Conservation (phyloP, 2,113 vertebrate species). For the Eleginops maclovinus region DNA sequence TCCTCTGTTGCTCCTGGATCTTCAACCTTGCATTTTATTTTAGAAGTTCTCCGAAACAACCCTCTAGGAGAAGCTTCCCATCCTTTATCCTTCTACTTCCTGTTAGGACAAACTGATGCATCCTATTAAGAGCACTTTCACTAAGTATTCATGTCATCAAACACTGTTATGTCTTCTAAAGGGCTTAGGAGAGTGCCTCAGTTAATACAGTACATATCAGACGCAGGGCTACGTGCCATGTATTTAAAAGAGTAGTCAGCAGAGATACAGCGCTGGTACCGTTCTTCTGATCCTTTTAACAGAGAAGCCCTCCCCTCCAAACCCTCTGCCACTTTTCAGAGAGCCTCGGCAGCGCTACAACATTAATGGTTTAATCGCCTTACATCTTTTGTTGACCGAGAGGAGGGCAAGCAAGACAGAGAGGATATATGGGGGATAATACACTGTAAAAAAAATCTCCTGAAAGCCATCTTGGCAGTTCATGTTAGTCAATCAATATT, state of each 20-base stretch:
- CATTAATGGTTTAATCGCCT: slow-evolving; percentile 71
- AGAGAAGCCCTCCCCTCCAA: slow-evolving; percentile 52
- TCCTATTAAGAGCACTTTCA: slow-evolving; percentile 34
- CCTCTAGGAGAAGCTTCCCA: slow-evolving; percentile 14
- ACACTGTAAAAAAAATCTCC: slow-evolving; percentile 27
- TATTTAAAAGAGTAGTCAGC: slow-evolving; percentile 69
- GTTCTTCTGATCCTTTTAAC: slow-evolving; percentile 71
- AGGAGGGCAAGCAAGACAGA: slow-evolving; percentile 41
- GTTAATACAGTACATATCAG: slow-evolving; percentile 57
- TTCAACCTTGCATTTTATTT: slow-evolving; percentile 53
- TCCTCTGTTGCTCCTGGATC: slow-evolving; percentile 67
- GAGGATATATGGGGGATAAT: slow-evolving; percentile 45
- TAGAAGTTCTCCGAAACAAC: slow-evolving; percentile 34
- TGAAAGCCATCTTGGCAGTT: slow-evolving; percentile 34
- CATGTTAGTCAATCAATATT: slow-evolving; percentile 37
- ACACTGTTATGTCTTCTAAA: slow-evolving; percentile 35
- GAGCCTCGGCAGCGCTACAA: slow-evolving; percentile 41
- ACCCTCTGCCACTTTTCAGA: slow-evolving; percentile 43
- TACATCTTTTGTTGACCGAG: slow-evolving; percentile 71
- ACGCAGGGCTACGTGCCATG: slow-evolving; percentile 66
- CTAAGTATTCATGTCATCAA: slow-evolving; percentile 35
- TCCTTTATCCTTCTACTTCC: neutral
- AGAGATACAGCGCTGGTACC: slow-evolving; percentile 53
- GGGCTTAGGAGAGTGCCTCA: slow-evolving; percentile 51
- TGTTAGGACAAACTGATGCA: slow-evolving; percentile 17